These are phyloP conservation scores for Gracilinanus agilis DNA, from an alignment of 2,113 vertebrate genomes.

Conservation along the genomic window DNA sequence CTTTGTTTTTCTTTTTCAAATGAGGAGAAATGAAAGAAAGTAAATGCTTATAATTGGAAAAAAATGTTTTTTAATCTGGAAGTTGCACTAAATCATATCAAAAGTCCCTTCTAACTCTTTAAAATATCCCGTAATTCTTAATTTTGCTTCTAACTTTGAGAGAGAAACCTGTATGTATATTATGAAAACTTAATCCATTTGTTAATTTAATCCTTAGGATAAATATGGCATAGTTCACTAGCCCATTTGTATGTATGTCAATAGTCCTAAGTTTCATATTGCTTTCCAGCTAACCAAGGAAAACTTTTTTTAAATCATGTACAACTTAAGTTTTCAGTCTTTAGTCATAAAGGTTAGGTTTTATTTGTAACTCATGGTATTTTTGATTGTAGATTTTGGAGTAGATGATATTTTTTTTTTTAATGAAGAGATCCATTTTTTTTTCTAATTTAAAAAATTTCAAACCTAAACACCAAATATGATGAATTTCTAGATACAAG, in stretches of 20 bases:
- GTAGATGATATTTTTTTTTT: not conserved
- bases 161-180: not conserved
- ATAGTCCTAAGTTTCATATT: not conserved
- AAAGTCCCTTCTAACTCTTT: not conserved
- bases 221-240: not conserved
- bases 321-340: constrained; percentile 6
- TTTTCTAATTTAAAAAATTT: not conserved
- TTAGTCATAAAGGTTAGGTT: constrained; percentile 1
- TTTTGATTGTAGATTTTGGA: not conserved
- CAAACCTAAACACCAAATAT: not conserved
- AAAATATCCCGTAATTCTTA: not conserved
- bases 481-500: not conserved
- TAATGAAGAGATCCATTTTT: not conserved
- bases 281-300: not conserved
- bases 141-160: not conserved
- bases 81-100: not conserved
- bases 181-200: not conserved
- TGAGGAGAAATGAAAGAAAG: not conserved
- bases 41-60: not conserved
- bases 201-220: not conserved
- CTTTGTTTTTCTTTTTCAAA: not conserved
- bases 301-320: not conserved
- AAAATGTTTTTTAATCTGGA: not conserved
- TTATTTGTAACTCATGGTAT: not conserved
- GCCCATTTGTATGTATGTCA: not conserved